Evolutionary conservation across 1,140 invertebrate species (phyloP).

Genomic region (Penaeus japonicus): DNA sequence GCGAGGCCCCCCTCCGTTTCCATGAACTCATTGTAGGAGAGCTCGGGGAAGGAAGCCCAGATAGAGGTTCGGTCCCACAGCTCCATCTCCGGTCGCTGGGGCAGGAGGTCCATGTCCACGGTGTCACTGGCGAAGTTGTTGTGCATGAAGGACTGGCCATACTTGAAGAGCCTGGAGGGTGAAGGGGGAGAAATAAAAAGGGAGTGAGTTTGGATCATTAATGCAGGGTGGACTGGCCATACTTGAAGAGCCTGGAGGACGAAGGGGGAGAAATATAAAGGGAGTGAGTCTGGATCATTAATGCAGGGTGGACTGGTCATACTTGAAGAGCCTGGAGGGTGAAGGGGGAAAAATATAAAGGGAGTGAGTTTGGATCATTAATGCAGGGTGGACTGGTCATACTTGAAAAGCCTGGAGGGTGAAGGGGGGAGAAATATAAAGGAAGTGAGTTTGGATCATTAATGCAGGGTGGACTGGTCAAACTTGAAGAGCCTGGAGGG

Average conservation of each 20-base stretch:
- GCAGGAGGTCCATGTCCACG: constrained; percentile 43
- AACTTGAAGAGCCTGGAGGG: constrained; percentile 62
- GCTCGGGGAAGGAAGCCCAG: constrained; percentile 62
- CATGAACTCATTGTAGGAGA: constrained; percentile 63
- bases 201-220: too few species aligned
- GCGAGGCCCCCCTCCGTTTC: constrained; percentile 62
- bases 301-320: constrained; percentile 63
- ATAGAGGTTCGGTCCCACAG: constrained; percentile 63
- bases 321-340: constrained; percentile 62
- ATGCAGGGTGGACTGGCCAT: constrained; percentile 63
- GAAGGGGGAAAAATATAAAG: too few species aligned
- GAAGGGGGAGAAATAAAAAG: too few species aligned
- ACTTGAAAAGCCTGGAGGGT: constrained; percentile 62
- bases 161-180: constrained; percentile 62
- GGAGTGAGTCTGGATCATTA: too few species aligned
- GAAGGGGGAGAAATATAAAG: too few species aligned
- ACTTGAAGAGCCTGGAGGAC: constrained; percentile 62
- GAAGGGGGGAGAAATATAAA: too few species aligned
- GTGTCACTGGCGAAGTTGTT: constrained; percentile 61
- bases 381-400: constrained; percentile 63
- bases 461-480: constrained; percentile 63
- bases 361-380: too few species aligned
- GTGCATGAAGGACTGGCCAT: constrained; percentile 63
- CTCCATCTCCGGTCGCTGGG: constrained; percentile 59
- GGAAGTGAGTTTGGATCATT: too few species aligned